Base-by-base conservation (phyloP, 92 coral and sea anemone genomes). In the Phenganax marumi region DNA sequence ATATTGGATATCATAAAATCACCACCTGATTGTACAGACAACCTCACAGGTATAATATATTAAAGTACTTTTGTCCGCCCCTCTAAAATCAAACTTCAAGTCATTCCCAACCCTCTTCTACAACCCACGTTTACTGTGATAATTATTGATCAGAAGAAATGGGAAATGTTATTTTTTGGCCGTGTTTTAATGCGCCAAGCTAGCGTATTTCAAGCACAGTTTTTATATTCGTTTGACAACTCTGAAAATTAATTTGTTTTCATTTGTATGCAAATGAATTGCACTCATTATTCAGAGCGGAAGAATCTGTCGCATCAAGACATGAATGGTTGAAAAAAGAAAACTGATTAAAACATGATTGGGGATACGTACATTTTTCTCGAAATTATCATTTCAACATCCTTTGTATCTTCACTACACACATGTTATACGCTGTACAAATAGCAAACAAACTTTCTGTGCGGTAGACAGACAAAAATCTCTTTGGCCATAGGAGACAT, bases 1-100 rank as follows among this genome's bases (percentile, higher is more conserved):
- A 75, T 95, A 75, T 85, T 95, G 88, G 98, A 95, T 76, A 95
- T 95, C 14, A 92, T 95, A 69, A 97, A 97, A 8, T 95, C 98
- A 33, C 98, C 98, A 16, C 89, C 97, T 10, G 98, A 95, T 60
- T 97, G 97, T 60, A 89, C 98, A 47, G 98, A 95, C 84, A 95
- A 89, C 85, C 63, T 95, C 68, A 87, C 97, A 87, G 98, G 98
- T 95, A 54, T 54, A 33, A 33, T 33, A 33, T 33, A 33, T 33
- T 2, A 50, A 4, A 3, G 12, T 5, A 49, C 17, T 72, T 43
- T 18, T 70, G n/a, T 18, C 26, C 0, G 18, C 21, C 14, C 18
- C 6, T 8, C 16, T 22, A 13, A 22, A 75, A 21, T 22, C 25
- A 12, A 3, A 17, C 8, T 53, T 50, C 60, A 43, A 46, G 65